Conservation (phyloP, 2,888 invertebrate species). For the Pterostichus madidus region DNA sequence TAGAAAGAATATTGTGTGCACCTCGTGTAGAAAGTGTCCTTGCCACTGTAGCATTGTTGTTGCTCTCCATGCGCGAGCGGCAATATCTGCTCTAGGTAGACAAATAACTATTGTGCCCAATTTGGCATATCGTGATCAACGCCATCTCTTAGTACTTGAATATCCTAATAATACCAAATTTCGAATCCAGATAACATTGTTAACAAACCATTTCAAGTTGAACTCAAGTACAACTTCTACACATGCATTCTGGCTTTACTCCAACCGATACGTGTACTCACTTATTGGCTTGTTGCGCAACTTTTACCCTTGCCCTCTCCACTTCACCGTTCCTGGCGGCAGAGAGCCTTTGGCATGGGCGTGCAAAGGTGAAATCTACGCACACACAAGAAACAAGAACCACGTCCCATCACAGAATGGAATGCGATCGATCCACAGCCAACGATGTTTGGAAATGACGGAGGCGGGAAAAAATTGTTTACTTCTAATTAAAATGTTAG, state of each 20-base stretch:
- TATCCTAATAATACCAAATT: too few relatives aligned
- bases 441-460: background rate
- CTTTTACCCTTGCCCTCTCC: background rate
- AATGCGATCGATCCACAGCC: constrained; percentile 26
- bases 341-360: constrained; percentile 39
- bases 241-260: background rate
- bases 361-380: constrained; percentile 39
- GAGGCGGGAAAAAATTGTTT: constrained; percentile 20
- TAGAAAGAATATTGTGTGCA: too few relatives aligned
- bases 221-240: background rate
- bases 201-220: background rate
- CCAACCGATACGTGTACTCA: background rate
- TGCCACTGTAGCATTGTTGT: too few relatives aligned
- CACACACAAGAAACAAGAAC: constrained; percentile 7
- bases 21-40: too few relatives aligned
- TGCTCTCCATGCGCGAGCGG: too few relatives aligned
- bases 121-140: too few relatives aligned
- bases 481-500: constrained; percentile 23
- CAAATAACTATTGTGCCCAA: too few relatives aligned
- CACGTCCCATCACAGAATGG: constrained; percentile 12
- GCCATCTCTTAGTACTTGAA: too few relatives aligned
- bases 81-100: too few relatives aligned
- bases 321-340: background rate
- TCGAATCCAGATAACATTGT: background rate
- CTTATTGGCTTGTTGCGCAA: constrained; percentile 49